Evolutionary conservation across 2,888 invertebrate species (phyloP).

Genomic region (Noctua janthina): DNA sequence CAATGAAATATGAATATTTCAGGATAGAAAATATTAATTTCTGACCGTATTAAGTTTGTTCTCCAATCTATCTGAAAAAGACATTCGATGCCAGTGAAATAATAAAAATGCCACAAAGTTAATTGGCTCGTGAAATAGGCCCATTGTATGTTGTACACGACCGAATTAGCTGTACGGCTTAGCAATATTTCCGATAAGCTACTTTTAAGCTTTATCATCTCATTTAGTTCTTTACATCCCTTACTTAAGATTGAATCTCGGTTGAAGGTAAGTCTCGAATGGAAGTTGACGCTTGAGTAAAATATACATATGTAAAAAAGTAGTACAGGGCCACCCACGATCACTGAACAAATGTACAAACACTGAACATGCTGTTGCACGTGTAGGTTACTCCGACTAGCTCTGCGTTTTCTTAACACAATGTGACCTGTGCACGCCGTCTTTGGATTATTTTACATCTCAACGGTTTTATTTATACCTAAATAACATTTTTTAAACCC

Average conservation of each 20-base stretch:
- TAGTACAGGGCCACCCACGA: conserved; percentile 86
- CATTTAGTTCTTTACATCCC: conserved; percentile 73
- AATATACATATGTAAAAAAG: conserved; percentile 85
- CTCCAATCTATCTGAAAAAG: conserved; percentile 56
- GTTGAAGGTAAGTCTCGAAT: conserved; percentile 73
- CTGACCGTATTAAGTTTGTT: neutral
- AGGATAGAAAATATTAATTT: neutral
- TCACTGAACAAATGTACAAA: conserved; percentile 71
- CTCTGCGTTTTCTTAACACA: conserved; percentile 67
- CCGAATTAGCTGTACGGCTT: conserved; percentile 84
- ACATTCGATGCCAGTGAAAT: conserved; percentile 59
- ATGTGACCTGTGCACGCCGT: conserved; percentile 61
- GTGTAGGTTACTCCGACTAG: conserved; percentile 66
- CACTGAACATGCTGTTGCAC: conserved; percentile 70
- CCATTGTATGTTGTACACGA: conserved; percentile 85
- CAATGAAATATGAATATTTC: conserved; percentile 5
- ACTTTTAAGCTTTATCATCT: conserved; percentile 71
- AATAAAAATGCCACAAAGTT: conserved; percentile 80
- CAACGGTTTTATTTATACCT: conserved; percentile 13
- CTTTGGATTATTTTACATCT: conserved; percentile 48
- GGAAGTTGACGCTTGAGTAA: conserved; percentile 83
- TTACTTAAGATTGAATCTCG: conserved; percentile 81
- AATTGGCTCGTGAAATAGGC: conserved; percentile 87
- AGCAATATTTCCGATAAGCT: conserved; percentile 83
- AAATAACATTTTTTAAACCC: neutral